Evolutionary conservation across 2,113 vertebrate genomes (phyloP).

Genomic region (Proterorhinus semilunaris): DNA sequence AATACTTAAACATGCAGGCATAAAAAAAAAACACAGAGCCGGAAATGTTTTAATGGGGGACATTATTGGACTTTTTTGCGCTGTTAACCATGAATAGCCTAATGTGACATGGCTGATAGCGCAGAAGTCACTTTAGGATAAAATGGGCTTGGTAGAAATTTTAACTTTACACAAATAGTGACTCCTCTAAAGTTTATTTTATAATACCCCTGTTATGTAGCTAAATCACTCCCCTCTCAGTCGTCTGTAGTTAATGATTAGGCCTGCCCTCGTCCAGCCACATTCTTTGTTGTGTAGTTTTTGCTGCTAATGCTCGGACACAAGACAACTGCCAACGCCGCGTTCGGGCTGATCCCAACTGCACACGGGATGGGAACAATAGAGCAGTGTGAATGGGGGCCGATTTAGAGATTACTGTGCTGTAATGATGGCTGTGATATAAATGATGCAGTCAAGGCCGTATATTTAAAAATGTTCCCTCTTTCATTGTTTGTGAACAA

Average conservation of each 20-base stretch:
- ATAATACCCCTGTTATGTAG: no score
- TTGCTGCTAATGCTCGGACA: slow-evolving; percentile 7
- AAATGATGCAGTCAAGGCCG: not conserved
- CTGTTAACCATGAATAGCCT: no score
- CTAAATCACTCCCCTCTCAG: not conserved
- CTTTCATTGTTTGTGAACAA: not conserved
- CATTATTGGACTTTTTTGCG: no score
- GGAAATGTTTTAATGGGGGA: no score
- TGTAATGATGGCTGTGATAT: slow-evolving; percentile 34
- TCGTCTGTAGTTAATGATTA: slow-evolving; percentile 56
- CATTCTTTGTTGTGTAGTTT: slow-evolving; percentile 45
- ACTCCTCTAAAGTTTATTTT: no score
- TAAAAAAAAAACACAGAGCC: no score
- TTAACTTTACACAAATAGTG: no score
- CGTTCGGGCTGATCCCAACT: slow-evolving; percentile 15
- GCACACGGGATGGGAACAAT: slow-evolving; percentile 33
- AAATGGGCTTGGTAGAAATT: no score
- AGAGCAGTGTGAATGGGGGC: slow-evolving; percentile 29
- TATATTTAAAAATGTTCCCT: not conserved
- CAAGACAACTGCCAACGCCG: slow-evolving; percentile 18
- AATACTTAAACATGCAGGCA: no score
- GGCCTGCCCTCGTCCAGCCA: slow-evolving; percentile 6
- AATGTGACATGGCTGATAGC: no score
- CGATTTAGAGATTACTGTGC: slow-evolving; percentile 43
- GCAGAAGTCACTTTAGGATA: no score